These are phyloP conservation scores for Gambusia holbrooki DNA, from an alignment of 2,113 vertebrate species.

Conservation along the genomic window DNA sequence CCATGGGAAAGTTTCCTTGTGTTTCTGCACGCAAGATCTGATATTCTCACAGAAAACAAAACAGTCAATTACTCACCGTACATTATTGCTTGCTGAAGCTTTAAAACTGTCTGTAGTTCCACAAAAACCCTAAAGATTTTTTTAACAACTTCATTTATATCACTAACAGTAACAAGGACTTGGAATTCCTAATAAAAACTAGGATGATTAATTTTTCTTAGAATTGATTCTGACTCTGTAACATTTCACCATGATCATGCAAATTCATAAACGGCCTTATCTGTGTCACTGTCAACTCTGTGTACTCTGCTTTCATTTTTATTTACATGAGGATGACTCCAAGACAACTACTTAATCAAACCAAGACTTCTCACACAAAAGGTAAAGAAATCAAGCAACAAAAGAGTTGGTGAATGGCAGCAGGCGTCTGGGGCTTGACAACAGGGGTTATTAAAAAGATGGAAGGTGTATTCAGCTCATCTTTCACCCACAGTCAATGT, in stretches of 20 bases:
- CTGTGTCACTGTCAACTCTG: conserved; percentile 17
- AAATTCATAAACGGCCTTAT: conserved; percentile 10
- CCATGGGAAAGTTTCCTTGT: not conserved
- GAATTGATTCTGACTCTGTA: conserved; percentile 6
- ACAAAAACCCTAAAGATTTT: not conserved
- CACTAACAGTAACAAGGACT: not conserved
- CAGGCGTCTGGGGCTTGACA: conserved; percentile 4
- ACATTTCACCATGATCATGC: conserved; percentile 24
- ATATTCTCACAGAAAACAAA: not conserved
- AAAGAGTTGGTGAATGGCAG: conserved; percentile 16
- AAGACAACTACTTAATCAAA: conserved; percentile 6
- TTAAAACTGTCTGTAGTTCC: not conserved
- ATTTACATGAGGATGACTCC: conserved; percentile 10
- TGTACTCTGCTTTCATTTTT: conserved; percentile 6
- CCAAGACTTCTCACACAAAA: not conserved
- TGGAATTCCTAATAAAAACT: not conserved
- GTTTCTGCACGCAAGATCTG: not conserved
- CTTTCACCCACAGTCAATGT: not conserved
- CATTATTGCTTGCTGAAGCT: not conserved
- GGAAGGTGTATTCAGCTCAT: not conserved
- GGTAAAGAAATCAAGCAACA: not conserved
- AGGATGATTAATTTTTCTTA: conserved; percentile 6
- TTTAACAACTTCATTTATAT: not conserved
- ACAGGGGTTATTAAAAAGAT: conserved; percentile 1
- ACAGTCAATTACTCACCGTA: not conserved